Percentiles rank a stretch among this genome's conserved stretches.
These are phyloP conservation scores for Pygoscelis adeliae DNA, from an alignment of 2,113 vertebrate species.

Conservation along the genomic window DNA sequence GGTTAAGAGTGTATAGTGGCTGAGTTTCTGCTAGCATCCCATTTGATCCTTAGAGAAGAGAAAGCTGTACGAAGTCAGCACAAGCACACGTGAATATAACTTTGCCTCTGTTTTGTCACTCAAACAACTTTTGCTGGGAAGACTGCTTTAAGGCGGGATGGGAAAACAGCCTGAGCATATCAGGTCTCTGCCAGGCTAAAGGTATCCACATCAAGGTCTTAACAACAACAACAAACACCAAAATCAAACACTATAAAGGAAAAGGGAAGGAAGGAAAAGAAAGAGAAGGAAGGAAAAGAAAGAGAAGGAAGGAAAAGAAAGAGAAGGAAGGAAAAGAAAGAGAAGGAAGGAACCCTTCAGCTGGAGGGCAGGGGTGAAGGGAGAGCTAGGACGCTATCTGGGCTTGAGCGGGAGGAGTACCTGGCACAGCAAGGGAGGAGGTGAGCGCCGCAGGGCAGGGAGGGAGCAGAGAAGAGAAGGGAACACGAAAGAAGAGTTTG, in stretches of 20 bases:
- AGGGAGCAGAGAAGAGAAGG: not conserved
- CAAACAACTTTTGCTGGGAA: not conserved
- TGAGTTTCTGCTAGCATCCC: not conserved
- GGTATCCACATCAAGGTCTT: not conserved
- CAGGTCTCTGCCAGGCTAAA: not conserved
- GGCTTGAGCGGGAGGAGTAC: not conserved
- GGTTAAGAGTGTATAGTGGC: not conserved
- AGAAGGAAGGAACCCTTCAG: not conserved
- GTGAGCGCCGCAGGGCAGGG: rapidly evolving
- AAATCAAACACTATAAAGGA: not conserved
- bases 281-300: too few species aligned
- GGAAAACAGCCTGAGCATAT: not conserved
- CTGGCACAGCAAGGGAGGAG: not conserved
- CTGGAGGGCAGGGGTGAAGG: not conserved
- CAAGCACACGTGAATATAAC: not conserved
- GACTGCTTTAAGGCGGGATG: not conserved
- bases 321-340: too few species aligned
- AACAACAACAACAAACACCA: not conserved
- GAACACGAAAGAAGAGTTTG: not conserved
- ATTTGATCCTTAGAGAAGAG: not conserved
- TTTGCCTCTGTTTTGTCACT: not conserved
- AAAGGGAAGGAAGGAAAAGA: too few species aligned
- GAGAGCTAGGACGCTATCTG: rapidly evolving
- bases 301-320: too few species aligned
- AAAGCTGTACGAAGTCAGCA: not conserved